Evolutionary conservation across 2,888 invertebrate species (phyloP), one percentile per base, ranked within the genome.

Genomic region (Geotrupes spiniger): DNA sequence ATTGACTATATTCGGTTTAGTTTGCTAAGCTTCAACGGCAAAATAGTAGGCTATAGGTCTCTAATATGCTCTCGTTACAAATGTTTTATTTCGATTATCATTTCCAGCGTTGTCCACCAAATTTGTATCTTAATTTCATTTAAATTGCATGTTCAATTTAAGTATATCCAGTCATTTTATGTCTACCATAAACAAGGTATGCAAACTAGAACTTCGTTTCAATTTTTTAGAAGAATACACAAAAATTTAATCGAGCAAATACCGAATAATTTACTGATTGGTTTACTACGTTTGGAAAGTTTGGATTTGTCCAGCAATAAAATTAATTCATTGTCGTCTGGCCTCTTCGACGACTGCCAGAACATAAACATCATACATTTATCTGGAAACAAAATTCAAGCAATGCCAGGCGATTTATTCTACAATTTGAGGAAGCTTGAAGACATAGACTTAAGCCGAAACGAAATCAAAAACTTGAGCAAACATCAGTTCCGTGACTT

Each of bases 371-470:
- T 81, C 2, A 72, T 87, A 3, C 83, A 84, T 58, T 70, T 88
- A 37, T 84, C 87, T 0, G 79, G 82, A 58, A 89, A 89, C 63
- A 75, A 76, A 50, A 66, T 89, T 10, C 71, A 73, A 41, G 75
- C 77, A 14, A 70, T 86, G 37, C 81, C 82, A 0, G 76, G 78
- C 15, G 76, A 75, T 14, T 66, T 81, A 15, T 83, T 88, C 47
- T 64, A 75, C 0, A 79, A 79, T 2, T 72, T 85, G 16, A 69
- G 72, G 5, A 75, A 77, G 2, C 68, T 89, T 11, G 79, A 81
- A 59, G 84, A 85, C 63, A 71, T 90, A 48, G 88, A 89, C 71
- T 70, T 89, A 12, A 83, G 84, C 2, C 80, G 78, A 49, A 89
- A 89, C 69, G 76, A 76, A 61, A 74, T 89, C 54, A 77, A 78